Base-by-base conservation (phyloP, 2,797 vertebrate species). In the Loriculus beryllinus region DNA sequence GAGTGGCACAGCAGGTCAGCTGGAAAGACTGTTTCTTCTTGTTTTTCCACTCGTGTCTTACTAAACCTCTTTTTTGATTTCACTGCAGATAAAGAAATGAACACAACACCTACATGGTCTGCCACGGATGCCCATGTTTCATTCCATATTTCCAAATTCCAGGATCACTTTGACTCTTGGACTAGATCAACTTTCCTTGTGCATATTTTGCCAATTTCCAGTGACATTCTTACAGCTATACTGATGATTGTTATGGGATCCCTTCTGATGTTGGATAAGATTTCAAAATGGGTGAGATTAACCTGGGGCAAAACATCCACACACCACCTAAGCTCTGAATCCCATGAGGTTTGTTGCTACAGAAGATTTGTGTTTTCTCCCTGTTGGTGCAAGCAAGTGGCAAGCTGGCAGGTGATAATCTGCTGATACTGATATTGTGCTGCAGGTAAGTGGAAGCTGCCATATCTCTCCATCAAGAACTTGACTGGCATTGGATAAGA, bases 21-120 rank as follows among this genome's bases (percentile, higher is more conserved):
- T 68, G 70, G 77, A 92, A 93, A 90, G 57, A 82, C 72, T 56
- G 40, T 96, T 92, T 93, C 76, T 93, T 93, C 94, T 92, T 69
- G 72, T 63, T 94, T 93, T 86, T 71, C 88, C 33, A 71, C 82
- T 92, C 52, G 59, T 84, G 51, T 19, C 51, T 90, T 91, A 74
- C 68, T 83, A 84, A 95, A 74, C 7, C 10, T 88, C 94, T 85
- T 82, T 85, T 82, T 21, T 70, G 85, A 94, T 94, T 95, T 92
- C 69, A 47, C 35, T 76, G 49, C 37, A 93, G 93, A 91, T 91
- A 79, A 86, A 48, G 48, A 82, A 45, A 67, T 33, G 72, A 56
- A 49, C 5, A 10, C 2, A 35, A 67, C 60, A 79, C 43, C 57
- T 68, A 54, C 64, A 35, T 28, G 49, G 39, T 79, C 51, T 74